Evolutionary conservation across 1,140 invertebrate genomes (phyloP).

Genomic region (Musca domestica): DNA sequence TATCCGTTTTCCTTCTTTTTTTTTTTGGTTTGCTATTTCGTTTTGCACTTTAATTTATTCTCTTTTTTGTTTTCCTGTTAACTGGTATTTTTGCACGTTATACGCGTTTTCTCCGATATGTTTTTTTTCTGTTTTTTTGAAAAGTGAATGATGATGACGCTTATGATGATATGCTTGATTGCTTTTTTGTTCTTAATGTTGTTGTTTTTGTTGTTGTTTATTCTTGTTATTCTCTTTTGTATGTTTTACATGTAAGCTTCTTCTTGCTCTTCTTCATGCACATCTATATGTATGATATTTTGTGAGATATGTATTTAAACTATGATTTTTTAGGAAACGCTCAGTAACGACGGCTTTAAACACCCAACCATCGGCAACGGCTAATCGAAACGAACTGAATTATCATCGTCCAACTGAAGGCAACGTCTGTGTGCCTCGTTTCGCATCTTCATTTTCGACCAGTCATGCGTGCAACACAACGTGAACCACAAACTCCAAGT

Average conservation of each 20-base stretch:
- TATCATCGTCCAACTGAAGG: conserved; percentile 8
- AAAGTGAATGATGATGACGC: neutral
- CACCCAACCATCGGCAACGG: conserved; percentile 13
- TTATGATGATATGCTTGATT: conserved; percentile 5
- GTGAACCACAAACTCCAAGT: too few relatives aligned
- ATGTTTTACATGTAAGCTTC: neutral
- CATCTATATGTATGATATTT: neutral
- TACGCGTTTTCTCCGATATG: neutral
- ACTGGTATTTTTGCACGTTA: neutral
- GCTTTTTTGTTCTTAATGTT: neutral
- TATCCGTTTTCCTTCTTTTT: conserved; percentile 6
- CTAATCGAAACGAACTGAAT: conserved; percentile 18
- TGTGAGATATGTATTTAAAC: too few relatives aligned
- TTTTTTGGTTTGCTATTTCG: neutral
- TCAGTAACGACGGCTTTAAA: neutral
- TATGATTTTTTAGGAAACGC: too few relatives aligned
- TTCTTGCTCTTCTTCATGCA: neutral
- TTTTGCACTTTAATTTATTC: neutral
- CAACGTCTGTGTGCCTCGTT: conserved; percentile 15
- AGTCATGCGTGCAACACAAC: conserved; percentile 1
- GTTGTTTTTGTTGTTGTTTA: neutral
- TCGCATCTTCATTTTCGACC: conserved; percentile 7
- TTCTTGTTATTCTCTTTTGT: neutral
- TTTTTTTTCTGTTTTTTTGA: too few relatives aligned
- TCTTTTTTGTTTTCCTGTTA: neutral